Evolutionary conservation across 2,888 invertebrate species (phyloP).

Genomic region (Drosophila koepferae): DNA sequence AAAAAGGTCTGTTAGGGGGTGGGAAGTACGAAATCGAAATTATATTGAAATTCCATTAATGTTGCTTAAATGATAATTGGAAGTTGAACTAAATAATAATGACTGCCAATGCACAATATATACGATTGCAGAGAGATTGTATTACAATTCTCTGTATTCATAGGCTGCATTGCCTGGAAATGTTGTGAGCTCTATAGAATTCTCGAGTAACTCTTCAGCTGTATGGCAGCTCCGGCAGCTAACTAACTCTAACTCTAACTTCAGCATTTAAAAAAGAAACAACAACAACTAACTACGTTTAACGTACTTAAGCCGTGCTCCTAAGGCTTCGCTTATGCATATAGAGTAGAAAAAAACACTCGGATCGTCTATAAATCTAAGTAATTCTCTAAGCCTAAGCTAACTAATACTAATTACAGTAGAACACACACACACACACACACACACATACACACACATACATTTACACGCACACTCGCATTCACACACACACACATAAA

Average conservation of each 20-base stretch:
- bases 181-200: background rate
- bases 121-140: background rate
- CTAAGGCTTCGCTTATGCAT: conserved; percentile 59
- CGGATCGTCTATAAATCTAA: conserved; percentile 42
- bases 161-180: conserved; percentile 11
- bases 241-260: conserved; percentile 32
- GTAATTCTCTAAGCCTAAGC: conserved; percentile 55
- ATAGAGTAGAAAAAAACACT: conserved; percentile 54
- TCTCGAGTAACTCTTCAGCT: conserved; percentile 2
- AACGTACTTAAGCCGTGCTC: conserved; percentile 76
- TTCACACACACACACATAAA: conserved; percentile 16
- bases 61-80: conserved; percentile 30
- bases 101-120: conserved; percentile 55
- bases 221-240: conserved; percentile 49
- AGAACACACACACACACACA: conserved; percentile 20
- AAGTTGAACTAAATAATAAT: conserved; percentile 56
- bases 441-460: conserved; percentile 18
- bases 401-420: conserved; percentile 51
- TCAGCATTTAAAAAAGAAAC: conserved; percentile 48
- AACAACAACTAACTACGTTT: conserved; percentile 65
- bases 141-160: background rate
- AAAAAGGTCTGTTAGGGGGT: background rate
- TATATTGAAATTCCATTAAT: conserved; percentile 6
- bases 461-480: conserved; percentile 18
- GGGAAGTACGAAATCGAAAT: conserved; percentile 6